phyloP scores from a whole-genome alignment of 2,888 invertebrate genomes.

The Trissoscelio sp. region DNA sequence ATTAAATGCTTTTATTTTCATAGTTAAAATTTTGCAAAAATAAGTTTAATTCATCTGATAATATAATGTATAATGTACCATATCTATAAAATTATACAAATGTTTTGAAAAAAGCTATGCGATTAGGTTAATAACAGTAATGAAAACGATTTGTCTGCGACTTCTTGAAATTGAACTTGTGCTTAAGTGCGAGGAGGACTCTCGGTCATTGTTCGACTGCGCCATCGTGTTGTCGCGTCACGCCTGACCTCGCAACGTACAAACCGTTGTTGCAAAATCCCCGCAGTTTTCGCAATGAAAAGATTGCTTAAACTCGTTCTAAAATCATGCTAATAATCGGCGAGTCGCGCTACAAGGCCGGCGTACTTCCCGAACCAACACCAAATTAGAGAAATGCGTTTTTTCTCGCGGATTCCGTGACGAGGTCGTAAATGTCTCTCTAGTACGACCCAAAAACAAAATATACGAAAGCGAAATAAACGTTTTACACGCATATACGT shows the following conservation, averaged over 20 bases:
- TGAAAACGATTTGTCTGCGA: conserved; percentile 30
- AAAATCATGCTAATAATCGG: conserved; percentile 78
- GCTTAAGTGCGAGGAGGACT: conserved; percentile 40
- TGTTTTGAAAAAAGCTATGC: too few relatives aligned
- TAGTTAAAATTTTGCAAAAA: too few relatives aligned
- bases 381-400: conserved; percentile 62
- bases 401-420: conserved; percentile 73
- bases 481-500: too few relatives aligned
- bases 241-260: conserved; percentile 63
- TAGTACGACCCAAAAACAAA: conserved; percentile 25
- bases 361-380: conserved; percentile 75
- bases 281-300: conserved; percentile 68
- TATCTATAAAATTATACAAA: too few relatives aligned
- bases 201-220: conserved; percentile 66
- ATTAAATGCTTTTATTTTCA: too few relatives aligned
- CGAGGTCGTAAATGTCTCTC: conserved; percentile 67
- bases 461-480: conserved; percentile 4
- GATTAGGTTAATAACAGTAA: too few relatives aligned
- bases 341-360: conserved; percentile 76
- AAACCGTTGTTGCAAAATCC: conserved; percentile 67
- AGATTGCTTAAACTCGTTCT: conserved; percentile 77
- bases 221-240: conserved; percentile 59
- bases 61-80: too few relatives aligned
- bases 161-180: conserved; percentile 65
- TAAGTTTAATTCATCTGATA: too few relatives aligned